phyloP scores from a whole-genome alignment of 1,140 invertebrate species.

The Gonatopus flavifemur region DNA sequence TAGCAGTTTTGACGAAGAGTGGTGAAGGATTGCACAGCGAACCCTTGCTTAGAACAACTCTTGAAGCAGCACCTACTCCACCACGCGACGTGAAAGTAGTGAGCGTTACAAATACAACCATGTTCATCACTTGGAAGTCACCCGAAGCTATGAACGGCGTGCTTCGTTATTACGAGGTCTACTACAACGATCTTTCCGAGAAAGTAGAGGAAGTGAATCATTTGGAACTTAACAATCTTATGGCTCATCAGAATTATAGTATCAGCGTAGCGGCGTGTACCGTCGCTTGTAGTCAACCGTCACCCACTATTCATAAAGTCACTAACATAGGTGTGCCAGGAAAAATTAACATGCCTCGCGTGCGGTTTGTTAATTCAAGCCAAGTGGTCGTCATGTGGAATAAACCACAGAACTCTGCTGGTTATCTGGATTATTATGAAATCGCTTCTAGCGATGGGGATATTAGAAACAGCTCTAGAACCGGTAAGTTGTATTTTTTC shows the following conservation, averaged over 20 bases:
- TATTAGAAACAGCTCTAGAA: slow-evolving; percentile 40
- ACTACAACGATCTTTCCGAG: slow-evolving; percentile 40
- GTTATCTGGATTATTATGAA: slow-evolving; percentile 64
- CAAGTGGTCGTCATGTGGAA: slow-evolving; percentile 62
- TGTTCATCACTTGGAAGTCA: slow-evolving; percentile 69
- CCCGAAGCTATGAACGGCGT: slow-evolving; percentile 74
- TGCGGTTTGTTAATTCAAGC: slow-evolving; percentile 56
- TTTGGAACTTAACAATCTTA: slow-evolving; percentile 24
- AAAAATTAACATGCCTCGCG: slow-evolving; percentile 53
- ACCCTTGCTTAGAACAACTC: slow-evolving; percentile 68
- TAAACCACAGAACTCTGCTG: slow-evolving; percentile 64
- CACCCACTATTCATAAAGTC: slow-evolving; percentile 49
- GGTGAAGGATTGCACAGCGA: slow-evolving; percentile 73
- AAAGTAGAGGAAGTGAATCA: slow-evolving; percentile 36
- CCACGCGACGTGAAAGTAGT: slow-evolving; percentile 60
- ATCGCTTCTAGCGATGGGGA: slow-evolving; percentile 38
- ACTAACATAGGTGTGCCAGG: slow-evolving; percentile 67
- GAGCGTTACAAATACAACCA: slow-evolving; percentile 68
- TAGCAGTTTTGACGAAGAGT: slow-evolving; percentile 72
- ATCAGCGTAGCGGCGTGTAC: slow-evolving; percentile 72
- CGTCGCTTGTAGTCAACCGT: slow-evolving; percentile 63
- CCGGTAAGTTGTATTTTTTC: slow-evolving; percentile 27
- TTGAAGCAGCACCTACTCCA: slow-evolving; percentile 69
- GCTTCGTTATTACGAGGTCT: slow-evolving; percentile 71
- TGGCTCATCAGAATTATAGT: slow-evolving; percentile 64